Evolutionary conservation across 2,797 vertebrate species (phyloP), one percentile per base, ranked within the genome.

Genomic region (Acanthis flammea): DNA sequence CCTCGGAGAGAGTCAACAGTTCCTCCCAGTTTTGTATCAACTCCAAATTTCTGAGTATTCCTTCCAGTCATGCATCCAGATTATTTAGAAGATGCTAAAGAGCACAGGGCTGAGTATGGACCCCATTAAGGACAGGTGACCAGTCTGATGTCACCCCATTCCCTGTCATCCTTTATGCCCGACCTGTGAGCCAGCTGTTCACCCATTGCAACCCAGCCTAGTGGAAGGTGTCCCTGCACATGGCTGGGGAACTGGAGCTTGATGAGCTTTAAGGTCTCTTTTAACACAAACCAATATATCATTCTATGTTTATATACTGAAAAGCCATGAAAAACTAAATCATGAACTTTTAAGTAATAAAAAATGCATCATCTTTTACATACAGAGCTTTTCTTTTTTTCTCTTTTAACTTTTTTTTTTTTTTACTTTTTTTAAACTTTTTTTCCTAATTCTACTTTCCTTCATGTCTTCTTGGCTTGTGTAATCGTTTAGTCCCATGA

Each of bases 171-270:
- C 16, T 41, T 63, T 55, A 19, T 30, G 30, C 24, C 33, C 0
- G 1, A 13, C 13, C 19, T 0, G 0, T 28, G 28, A 62, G 79
- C 41, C 33, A 39, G 23, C 2, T 54, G 12, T 19, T 72, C 19
- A 39, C 12, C 7, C 12, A 24, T 15, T 63, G 8, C 51, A 71
- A 10, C 10, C 39, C 39, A 13, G 30, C 24, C 11, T 2, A 18
- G 39, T 33, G 24, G 11, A 76, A 47, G 19, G 10, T 39, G 35
- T n/a, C 19, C 30, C 39, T 53, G 47, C 12, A 21, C 19, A 9
- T 25, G 11, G 12, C 17, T 45, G 8, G 7, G 45, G 10, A 41
- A 8, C 41, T 39, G 37, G 37, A 39, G 5, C 37, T 39, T 39
- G 12, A 31, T 31, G 25, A 42, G 6, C 7, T 65, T 74, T 42